Evolutionary conservation across 2,797 vertebrate genomes (phyloP).

Genomic region (Cirrhinus molitorella): DNA sequence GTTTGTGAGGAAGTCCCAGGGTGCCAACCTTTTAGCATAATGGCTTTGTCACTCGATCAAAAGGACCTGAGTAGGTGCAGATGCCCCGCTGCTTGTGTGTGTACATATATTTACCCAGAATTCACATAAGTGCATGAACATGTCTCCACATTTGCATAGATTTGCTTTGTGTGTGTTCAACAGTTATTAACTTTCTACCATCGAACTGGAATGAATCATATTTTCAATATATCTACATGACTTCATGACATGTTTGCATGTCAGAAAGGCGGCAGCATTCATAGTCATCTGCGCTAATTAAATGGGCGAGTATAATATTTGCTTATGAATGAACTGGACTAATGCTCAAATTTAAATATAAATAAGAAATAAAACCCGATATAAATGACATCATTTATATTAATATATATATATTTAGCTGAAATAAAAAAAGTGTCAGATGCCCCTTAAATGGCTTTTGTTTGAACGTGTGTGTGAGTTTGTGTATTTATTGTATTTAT

Average conservation of each 20-base stretch:
- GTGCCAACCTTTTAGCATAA: constrained; percentile 73
- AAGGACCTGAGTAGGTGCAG: constrained; percentile 38
- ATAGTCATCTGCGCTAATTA: neutral
- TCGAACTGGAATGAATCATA: neutral
- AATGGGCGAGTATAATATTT: neutral
- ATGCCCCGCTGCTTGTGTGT: constrained; percentile 33
- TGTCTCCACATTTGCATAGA: constrained; percentile 24
- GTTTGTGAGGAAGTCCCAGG: constrained; percentile 61
- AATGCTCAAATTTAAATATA: neutral
- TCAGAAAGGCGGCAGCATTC: neutral
- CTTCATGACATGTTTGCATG: neutral
- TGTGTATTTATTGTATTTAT: neutral
- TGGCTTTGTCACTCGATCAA: constrained; percentile 56
- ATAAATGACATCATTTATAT: no score
- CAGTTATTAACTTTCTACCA: constrained; percentile 8
- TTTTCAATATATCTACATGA: neutral
- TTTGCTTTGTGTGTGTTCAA: neutral
- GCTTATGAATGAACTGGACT: neutral
- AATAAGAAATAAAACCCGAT: neutral
- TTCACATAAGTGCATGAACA: neutral
- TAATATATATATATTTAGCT: neutral
- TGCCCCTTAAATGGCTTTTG: neutral
- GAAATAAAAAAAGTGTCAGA: neutral
- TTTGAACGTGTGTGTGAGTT: neutral
- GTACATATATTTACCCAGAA: constrained; percentile 32